These are phyloP conservation scores for Drosophila parvula DNA, from an alignment of 1,140 invertebrate species.

Conservation along the genomic window DNA sequence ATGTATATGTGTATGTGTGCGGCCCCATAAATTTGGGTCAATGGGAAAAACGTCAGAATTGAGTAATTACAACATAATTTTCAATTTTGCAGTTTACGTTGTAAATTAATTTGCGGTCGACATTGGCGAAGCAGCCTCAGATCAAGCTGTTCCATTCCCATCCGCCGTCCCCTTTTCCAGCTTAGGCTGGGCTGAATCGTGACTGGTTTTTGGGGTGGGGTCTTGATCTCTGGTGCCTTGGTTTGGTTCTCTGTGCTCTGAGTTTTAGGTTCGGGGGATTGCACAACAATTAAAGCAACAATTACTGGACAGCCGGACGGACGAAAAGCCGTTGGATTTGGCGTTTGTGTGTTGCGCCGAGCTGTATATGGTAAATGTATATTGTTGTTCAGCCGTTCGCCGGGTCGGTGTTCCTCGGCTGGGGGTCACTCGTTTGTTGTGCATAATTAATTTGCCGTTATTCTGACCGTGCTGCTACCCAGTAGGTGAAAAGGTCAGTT, in stretches of 20 bases:
- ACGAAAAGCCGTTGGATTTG: conserved; percentile 35
- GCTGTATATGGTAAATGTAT: conserved; percentile 13
- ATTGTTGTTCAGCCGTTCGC: conserved; percentile 25
- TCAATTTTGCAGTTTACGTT: conserved; percentile 83
- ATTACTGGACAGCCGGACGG: conserved; percentile 68
- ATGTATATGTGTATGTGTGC: conserved; percentile 9
- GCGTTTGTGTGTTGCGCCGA: conserved; percentile 11
- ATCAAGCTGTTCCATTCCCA: conserved; percentile 15
- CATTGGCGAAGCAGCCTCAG: conserved; percentile 61
- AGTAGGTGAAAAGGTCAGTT: conserved; percentile 5
- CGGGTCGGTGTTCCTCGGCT: conserved; percentile 14
- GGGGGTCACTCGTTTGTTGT: conserved; percentile 69
- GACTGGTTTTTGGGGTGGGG: conserved; percentile 37
- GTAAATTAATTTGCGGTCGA: conserved; percentile 83
- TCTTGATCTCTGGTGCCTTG: conserved; percentile 19
- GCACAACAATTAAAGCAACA: conserved; percentile 79
- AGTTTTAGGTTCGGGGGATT: conserved; percentile 15
- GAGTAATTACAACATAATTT: conserved; percentile 83
- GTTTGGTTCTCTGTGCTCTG: not conserved
- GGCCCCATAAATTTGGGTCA: conserved; percentile 81
- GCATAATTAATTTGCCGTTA: conserved; percentile 80
- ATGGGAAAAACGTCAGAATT: conserved; percentile 82
- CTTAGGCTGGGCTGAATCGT: conserved; percentile 24
- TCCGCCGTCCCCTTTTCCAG: conserved; percentile 16
- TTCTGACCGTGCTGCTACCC: conserved; percentile 49